phyloP scores from a whole-genome alignment of 2,797 vertebrate species.

The Aeoliscus strigatus region DNA sequence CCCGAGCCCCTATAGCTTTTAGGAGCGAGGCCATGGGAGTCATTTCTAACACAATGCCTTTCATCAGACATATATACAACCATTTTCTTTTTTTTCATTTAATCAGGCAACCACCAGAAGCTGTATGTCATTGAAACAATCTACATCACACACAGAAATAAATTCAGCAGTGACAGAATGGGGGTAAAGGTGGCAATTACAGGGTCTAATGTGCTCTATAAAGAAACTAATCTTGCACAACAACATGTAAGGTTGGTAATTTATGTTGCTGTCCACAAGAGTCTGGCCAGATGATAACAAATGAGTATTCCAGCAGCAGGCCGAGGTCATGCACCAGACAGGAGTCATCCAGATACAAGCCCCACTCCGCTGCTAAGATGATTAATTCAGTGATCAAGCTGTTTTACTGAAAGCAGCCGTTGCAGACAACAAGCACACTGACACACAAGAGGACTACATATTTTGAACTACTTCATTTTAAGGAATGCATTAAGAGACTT shows the following conservation, averaged over 20 bases:
- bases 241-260: constrained; percentile 9
- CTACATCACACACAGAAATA: constrained; percentile 13
- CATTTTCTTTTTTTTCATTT: constrained; percentile 54
- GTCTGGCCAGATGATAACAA: constrained; percentile 17
- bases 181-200: constrained; percentile 2
- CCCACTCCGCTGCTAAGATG: constrained; percentile 30
- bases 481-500: too few species aligned
- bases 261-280: constrained; percentile 19
- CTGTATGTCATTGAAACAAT: constrained; percentile 35
- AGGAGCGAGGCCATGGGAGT: constrained; percentile 43
- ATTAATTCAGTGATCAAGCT: constrained; percentile 43
- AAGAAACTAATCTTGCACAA: constrained; percentile 15
- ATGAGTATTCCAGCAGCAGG: constrained; percentile 14
- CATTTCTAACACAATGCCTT: constrained; percentile 56
- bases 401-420: constrained; percentile 33
- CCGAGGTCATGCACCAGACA: constrained; percentile 40
- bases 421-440: constrained; percentile 5
- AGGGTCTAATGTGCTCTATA: constrained; percentile 9
- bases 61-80: constrained; percentile 39
- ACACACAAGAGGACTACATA: constrained; percentile 1
- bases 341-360: constrained; percentile 25
- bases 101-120: constrained; percentile 48
- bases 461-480: too few species aligned
- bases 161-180: constrained; percentile 18
- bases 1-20: constrained; percentile 33